These are phyloP conservation scores for Psittacula cyanocephala DNA, from an alignment of 2,113 vertebrate genomes.

Conservation along the genomic window DNA sequence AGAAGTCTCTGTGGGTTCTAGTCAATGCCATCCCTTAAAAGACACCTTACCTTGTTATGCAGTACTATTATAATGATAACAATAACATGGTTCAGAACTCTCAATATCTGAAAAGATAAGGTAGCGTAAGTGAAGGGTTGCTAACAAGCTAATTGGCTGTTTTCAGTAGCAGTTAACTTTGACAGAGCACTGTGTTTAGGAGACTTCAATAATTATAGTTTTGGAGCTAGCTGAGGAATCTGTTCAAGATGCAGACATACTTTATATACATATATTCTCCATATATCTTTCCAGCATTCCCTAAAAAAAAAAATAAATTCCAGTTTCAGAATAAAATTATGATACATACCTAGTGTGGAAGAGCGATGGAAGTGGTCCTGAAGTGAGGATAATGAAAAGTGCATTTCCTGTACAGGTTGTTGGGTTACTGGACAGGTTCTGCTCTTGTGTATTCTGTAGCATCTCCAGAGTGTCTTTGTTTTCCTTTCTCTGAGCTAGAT, in stretches of 20 bases:
- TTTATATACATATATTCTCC: not conserved
- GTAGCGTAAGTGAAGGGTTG: not conserved
- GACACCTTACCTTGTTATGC: not conserved
- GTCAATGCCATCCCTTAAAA: not conserved
- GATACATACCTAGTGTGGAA: not conserved
- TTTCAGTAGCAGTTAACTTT: not conserved
- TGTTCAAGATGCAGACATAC: not conserved
- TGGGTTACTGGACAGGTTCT: not conserved
- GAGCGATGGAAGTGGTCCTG: not conserved
- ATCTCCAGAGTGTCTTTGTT: not conserved
- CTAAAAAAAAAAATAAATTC: not conserved
- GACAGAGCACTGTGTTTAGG: not conserved
- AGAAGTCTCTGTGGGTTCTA: not conserved
- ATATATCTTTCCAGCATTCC: not conserved
- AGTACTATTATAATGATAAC: not conserved
- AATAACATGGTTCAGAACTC: not conserved
- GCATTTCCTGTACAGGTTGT: not conserved
- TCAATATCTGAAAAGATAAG: not conserved
- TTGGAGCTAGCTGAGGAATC: not conserved
- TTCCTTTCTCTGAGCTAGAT: not conserved
- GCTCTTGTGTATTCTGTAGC: not conserved
- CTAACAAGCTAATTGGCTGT: not conserved
- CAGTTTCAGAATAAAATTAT: not conserved
- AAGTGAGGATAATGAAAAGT: not conserved
- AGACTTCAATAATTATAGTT: not conserved